Base-by-base conservation (phyloP, 2,888 invertebrate species). In the Odontocolon sp. region DNA sequence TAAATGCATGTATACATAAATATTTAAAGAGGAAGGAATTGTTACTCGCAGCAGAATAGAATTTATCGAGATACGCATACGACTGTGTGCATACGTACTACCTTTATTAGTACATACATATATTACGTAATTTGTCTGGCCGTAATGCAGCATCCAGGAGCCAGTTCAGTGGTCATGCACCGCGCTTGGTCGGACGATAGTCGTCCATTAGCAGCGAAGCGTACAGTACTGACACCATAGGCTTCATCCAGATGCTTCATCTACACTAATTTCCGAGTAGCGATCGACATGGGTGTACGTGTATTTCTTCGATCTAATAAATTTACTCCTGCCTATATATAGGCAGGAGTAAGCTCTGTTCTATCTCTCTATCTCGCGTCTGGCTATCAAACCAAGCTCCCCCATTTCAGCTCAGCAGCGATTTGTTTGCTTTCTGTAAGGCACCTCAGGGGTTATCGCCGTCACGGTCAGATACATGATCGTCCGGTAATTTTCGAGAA, bases 191-290 rank as follows among this genome's bases (percentile, higher is more conserved):
- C 71, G 63, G 76, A 76, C 71, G 71, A 23, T 63, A 50, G 56
- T 56, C 71, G 76, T 76, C 67, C 69, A 70, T 75, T 70, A 75
- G 64, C 69, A 52, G 18, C 64, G 63, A 42, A 63, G 57, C 69
- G 64, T 56, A n/a, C 26, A 14, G 64, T 56, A n/a, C 26, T 21
- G 56, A 40, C 21, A 68, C 54, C 45, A n/a, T 54, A 40, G 23
- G 16, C 67, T 38, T 57, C 70, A 57, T 70, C 47, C 56, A 21
- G 33, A 71, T 38, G 63, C 54, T 64, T 56, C 47, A 56, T 52
- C 61, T 45, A 47, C 67, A 61, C 18, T 47, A 76, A 67, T 76
- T 71, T 71, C 67, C 61, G 61, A 63, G 47, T n/a, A 59, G 42
- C 56, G 18, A 67, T 50, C 36, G 42, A 28, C 57, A 23, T 28